Evolutionary conservation across 2,888 invertebrate genomes (phyloP).

Genomic region (Neria commutata): DNA sequence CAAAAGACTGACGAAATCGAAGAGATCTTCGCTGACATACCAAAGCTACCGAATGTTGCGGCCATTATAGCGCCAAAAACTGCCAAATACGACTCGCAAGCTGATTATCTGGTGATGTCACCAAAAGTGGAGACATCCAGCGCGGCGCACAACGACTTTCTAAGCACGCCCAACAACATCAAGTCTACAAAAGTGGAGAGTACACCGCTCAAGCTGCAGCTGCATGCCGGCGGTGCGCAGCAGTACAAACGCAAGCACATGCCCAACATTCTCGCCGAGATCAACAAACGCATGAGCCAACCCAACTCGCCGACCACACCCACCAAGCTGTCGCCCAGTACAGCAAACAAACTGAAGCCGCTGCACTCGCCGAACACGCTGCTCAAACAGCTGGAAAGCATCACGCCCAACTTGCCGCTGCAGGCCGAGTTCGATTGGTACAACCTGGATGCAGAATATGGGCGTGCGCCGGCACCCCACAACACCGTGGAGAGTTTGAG

Average conservation of each 20-base stretch:
- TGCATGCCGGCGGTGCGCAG: slow-evolving; percentile 29
- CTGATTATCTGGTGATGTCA: slow-evolving; percentile 36
- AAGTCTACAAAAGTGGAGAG: slow-evolving; percentile 21
- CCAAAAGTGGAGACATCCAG: slow-evolving; percentile 30
- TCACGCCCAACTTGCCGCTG: slow-evolving; percentile 46
- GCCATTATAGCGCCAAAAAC: slow-evolving; percentile 73
- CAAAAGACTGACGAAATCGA: slow-evolving; percentile 60
- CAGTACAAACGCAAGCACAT: slow-evolving; percentile 57
- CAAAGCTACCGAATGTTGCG: slow-evolving; percentile 76
- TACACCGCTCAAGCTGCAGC: slow-evolving; percentile 35
- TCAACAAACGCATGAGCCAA: slow-evolving; percentile 54
- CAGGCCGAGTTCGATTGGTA: slow-evolving; percentile 63
- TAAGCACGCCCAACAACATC: slow-evolving; percentile 2
- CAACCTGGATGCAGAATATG: slow-evolving; percentile 61
- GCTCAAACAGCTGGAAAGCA: slow-evolving; percentile 31
- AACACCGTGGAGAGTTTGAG: slow-evolving; percentile 40
- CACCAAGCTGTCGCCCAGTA: slow-evolving; percentile 32
- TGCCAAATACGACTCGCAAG: slow-evolving; percentile 25
- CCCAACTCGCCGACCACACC: slow-evolving; percentile 49
- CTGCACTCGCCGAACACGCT: slow-evolving; percentile 28
- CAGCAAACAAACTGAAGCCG: slow-evolving; percentile 23
- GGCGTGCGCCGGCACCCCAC: slow-evolving; percentile 40
- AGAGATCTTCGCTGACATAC: slow-evolving; percentile 67
- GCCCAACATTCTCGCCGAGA: slow-evolving; percentile 58
- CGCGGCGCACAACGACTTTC: not conserved